Base-by-base conservation (phyloP, 2,888 invertebrate species). In the Mechanitis messenoides region DNA sequence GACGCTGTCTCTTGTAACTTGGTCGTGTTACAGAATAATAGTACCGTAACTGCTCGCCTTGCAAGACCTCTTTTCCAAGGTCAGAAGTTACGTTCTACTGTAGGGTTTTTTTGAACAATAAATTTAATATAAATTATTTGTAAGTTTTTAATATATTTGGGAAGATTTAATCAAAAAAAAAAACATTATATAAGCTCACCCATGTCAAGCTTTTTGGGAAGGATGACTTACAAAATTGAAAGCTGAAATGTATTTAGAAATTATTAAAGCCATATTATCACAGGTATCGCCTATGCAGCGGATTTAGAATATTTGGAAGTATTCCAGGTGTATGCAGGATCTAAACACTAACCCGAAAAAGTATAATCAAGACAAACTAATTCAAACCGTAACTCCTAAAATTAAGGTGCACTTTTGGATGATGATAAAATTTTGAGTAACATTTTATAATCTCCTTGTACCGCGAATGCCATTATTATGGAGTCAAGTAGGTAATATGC, bases 261-360 rank as follows among this genome's bases (percentile, higher is more conserved):
- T 72, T 73, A 74, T 71, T 73, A 73, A 71, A 68, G 58, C 67
- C 62, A 68, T 64, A 68, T 64, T 68, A 66, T 66, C 62, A 55
- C 62, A 64, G 64, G 65, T 65, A 67, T 67, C 63, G 64, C 57
- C 62, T 66, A 56, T 62, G 62, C 55, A 69, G 68, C 64, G 63
- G 66, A 67, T 63, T 69, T 66, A 65, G 59, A 67, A 62, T 66
- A 66, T 70, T 73, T 74, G 73, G 74, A 72, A 58, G 58, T 62
- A 59, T 69, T 74, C 73, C 73, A 73, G 68, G 64, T 66, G 55
- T 54, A 56, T 59, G 65, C 64, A 64, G 54, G 45, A 58, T 53
- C 53, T 45, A 55, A 57, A 59, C 45, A 62, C 20, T 60, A 53
- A 33, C 42, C 54, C 6, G 45, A 58, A 60, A 42, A 12, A 33